Conservation (phyloP, 1,140 invertebrate genomes). For the Muscidifurax raptorellus region DNA sequence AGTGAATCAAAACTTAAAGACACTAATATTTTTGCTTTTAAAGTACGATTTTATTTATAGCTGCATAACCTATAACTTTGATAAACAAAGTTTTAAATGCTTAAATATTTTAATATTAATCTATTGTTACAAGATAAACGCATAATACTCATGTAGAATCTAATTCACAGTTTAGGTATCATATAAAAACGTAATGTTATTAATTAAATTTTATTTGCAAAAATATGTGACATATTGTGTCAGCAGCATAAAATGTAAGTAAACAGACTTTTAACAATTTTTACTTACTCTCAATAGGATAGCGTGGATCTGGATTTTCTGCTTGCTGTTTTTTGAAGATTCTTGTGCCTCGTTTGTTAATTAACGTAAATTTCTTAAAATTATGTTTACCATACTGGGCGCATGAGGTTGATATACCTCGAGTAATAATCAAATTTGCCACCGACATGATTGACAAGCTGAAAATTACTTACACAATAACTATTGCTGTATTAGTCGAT, state of each 20-base stretch:
- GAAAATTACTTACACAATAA: neutral
- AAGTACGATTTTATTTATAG: too few relatives aligned
- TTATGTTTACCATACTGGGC: constrained; percentile 82
- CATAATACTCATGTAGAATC: too few relatives aligned
- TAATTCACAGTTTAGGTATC: too few relatives aligned
- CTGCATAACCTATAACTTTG: too few relatives aligned
- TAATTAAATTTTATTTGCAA: too few relatives aligned
- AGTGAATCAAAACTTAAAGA: neutral
- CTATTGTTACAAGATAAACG: too few relatives aligned
- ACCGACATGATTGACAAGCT: constrained; percentile 28
- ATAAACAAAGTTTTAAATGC: too few relatives aligned
- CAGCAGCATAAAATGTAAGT: too few relatives aligned
- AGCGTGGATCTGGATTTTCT: constrained; percentile 77
- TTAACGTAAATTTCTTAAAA: constrained; percentile 85
- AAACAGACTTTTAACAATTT: neutral
- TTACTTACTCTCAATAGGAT: constrained; percentile 78
- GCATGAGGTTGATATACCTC: constrained; percentile 79
- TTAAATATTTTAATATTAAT: too few relatives aligned
- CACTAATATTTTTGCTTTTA: too few relatives aligned
- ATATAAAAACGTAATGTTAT: too few relatives aligned
- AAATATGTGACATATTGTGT: too few relatives aligned
- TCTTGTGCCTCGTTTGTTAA: constrained; percentile 84
- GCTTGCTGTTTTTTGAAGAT: constrained; percentile 79
- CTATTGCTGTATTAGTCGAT: neutral
- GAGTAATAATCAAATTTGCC: constrained; percentile 52